Evolutionary conservation across 2,113 vertebrate species (phyloP).

Genomic region (Corythoichthys haematopterus): DNA sequence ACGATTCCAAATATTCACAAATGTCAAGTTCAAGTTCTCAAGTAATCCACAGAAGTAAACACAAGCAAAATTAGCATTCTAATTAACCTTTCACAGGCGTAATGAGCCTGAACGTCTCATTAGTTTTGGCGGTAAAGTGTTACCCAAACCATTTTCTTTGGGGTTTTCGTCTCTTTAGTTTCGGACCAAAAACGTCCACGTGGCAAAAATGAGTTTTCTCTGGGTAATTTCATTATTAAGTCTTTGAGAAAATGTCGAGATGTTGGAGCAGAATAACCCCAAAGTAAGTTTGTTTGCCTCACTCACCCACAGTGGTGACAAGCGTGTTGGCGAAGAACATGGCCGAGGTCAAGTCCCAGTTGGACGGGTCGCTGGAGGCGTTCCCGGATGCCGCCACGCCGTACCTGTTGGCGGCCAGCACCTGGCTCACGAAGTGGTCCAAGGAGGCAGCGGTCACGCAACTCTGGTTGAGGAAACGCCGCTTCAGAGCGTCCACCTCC

Average conservation of each 20-base stretch:
- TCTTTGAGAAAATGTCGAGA: neutral
- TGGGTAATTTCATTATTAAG: neutral
- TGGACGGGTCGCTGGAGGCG: conserved; percentile 49
- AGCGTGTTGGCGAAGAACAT: conserved; percentile 87
- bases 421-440: conserved; percentile 72
- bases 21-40: no score
- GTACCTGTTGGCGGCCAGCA: conserved; percentile 77
- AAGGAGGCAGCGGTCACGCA: conserved; percentile 74
- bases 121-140: neutral
- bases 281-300: neutral
- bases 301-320: conserved; percentile 87
- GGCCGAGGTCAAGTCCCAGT: conserved; percentile 82
- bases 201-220: neutral
- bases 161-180: no score
- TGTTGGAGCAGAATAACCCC: neutral
- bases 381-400: conserved; percentile 75
- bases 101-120: neutral
- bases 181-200: neutral
- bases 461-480: conserved; percentile 73
- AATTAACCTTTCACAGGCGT: neutral
- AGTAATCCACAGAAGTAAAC: no score
- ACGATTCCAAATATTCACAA: no score
- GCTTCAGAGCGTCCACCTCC: conserved; percentile 71
- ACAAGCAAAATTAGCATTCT: neutral
- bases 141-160: neutral